phyloP scores from a whole-genome alignment of 1,140 invertebrate species.

The Belonocnema kinseyi region DNA sequence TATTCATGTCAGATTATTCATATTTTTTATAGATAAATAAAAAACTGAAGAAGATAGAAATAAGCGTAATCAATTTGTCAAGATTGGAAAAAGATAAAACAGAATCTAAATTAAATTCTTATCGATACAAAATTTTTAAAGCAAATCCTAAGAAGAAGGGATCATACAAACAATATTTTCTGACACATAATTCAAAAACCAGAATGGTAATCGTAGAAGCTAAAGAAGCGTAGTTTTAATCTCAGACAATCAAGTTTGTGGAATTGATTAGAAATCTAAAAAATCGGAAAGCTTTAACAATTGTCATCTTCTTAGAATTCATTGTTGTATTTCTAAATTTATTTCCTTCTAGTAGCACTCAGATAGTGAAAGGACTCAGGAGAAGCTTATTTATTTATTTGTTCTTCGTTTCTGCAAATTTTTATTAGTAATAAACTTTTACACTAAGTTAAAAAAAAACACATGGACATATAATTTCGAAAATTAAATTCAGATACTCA shows the following conservation, averaged over 20 bases:
- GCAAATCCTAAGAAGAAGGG: no score
- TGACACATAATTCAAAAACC: no score
- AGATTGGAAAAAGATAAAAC: not conserved
- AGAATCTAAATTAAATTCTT: not conserved
- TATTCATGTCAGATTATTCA: not conserved
- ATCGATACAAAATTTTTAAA: not conserved
- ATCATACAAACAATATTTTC: no score
- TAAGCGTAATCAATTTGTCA: not conserved
- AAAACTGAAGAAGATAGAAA: not conserved
- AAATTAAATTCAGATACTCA: no score
- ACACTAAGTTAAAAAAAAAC: no score
- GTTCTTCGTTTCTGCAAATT: no score
- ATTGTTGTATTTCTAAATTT: not conserved
- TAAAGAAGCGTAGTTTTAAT: not conserved
- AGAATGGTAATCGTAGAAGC: not conserved
- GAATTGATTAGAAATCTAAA: not conserved
- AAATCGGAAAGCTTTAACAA: not conserved
- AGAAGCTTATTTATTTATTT: no score
- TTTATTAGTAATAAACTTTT: no score
- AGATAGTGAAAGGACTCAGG: not conserved
- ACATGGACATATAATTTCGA: no score
- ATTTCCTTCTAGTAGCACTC: not conserved
- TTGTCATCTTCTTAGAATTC: not conserved
- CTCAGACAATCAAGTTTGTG: not conserved
- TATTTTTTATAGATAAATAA: not conserved